Percentiles rank a stretch among this genome's conserved stretches.
phyloP scores from a whole-genome alignment of 2,888 invertebrate genomes.

The Timema podura region DNA sequence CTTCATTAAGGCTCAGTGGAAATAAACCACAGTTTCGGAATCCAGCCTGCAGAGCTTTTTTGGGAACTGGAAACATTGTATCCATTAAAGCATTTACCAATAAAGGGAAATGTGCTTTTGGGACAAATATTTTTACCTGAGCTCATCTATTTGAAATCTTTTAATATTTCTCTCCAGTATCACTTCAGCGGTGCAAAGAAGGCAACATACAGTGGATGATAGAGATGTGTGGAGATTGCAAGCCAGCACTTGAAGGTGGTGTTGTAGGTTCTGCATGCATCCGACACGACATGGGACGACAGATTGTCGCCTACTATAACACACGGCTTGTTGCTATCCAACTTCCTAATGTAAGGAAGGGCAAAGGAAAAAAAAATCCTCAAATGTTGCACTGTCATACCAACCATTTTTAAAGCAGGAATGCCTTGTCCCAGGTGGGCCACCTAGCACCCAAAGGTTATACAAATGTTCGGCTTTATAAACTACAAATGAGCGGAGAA shows the following conservation, averaged over 20 bases:
- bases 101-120: background rate
- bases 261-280: background rate
- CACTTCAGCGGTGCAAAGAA: constrained; percentile 3
- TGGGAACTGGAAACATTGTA: background rate
- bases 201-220: constrained; percentile 7
- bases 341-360: constrained; percentile 1
- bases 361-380: background rate
- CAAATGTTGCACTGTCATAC: background rate
- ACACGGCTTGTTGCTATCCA: background rate
- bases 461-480: constrained; percentile 7
- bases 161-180: constrained; percentile 13
- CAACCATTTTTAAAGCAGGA: constrained; percentile 4
- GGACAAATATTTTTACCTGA: background rate
- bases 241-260: constrained; percentile 1
- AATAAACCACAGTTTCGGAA: background rate
- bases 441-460: background rate
- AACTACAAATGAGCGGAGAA: background rate
- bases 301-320: constrained; percentile 7
- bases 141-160: background rate
- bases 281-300: constrained; percentile 4
- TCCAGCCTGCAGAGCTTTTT: constrained; percentile 1
- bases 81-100: background rate
- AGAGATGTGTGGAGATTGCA: constrained; percentile 6
- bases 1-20: background rate
- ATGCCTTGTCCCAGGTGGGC: constrained; percentile 1